phyloP scores from a whole-genome alignment of 1,140 invertebrate genomes.

The Diorhabda elongata region DNA sequence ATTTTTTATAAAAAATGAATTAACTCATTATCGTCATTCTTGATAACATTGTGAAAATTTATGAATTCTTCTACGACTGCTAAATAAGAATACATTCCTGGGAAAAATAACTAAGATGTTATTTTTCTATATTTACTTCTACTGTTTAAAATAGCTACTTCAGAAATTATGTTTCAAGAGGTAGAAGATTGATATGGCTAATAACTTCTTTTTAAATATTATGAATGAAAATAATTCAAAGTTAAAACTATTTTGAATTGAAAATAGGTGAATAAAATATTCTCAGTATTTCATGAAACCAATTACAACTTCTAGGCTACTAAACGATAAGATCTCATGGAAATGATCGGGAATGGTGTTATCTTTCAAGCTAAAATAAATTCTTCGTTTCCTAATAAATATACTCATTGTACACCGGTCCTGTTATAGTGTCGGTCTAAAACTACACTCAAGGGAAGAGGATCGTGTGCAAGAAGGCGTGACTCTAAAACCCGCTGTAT shows the following conservation, averaged over 20 bases:
- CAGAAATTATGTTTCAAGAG: too few species aligned
- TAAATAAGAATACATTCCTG: too few species aligned
- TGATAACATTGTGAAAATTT: too few species aligned
- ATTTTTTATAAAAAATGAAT: too few species aligned
- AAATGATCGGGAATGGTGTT: background rate
- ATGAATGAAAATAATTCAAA: background rate
- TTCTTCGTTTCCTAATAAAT: too few species aligned
- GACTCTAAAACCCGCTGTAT: conserved; percentile 19
- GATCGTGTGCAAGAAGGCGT: conserved; percentile 34
- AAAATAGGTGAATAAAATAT: background rate
- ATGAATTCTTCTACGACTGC: too few species aligned
- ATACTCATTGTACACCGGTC: background rate
- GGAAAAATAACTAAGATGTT: too few species aligned
- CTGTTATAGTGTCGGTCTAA: conserved; percentile 1
- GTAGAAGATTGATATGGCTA: too few species aligned
- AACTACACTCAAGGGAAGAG: conserved; percentile 23
- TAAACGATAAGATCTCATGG: background rate
- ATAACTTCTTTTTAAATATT: too few species aligned
- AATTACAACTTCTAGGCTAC: background rate
- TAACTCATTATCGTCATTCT: too few species aligned
- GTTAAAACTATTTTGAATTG: background rate
- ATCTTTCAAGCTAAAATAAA: background rate
- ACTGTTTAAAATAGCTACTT: too few species aligned
- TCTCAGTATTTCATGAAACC: background rate
- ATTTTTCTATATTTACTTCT: too few species aligned